A percentile compares a stretch with the other conserved stretches of the same genome.
These are phyloP conservation scores for Eulithis prunata DNA, from an alignment of 2,888 invertebrate genomes.

Conservation along the genomic window DNA sequence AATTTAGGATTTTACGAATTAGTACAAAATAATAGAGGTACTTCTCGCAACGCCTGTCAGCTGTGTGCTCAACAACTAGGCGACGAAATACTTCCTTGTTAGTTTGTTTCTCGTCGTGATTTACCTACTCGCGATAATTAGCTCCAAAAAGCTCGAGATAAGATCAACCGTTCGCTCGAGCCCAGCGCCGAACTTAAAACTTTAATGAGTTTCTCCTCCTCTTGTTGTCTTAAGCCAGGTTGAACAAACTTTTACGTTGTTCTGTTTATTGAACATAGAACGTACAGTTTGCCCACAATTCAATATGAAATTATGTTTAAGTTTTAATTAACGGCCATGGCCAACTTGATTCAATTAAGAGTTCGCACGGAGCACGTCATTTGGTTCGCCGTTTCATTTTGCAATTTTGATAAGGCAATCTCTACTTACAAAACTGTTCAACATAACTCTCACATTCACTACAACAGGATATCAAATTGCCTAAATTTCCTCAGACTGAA, in stretches of 20 bases:
- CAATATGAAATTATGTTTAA: slow-evolving; percentile 68
- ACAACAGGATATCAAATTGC: no score
- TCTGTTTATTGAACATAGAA: slow-evolving; percentile 69
- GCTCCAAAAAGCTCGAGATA: slow-evolving; percentile 56
- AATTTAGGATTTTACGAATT: neutral
- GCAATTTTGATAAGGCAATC: slow-evolving; percentile 3
- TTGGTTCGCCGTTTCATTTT: slow-evolving; percentile 38
- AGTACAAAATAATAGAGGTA: neutral
- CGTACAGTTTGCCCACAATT: slow-evolving; percentile 58
- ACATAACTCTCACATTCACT: no score
- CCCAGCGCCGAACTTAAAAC: slow-evolving; percentile 68
- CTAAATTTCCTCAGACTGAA: no score
- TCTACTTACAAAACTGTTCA: neutral
- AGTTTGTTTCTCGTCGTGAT: slow-evolving; percentile 39
- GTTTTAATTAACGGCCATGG: slow-evolving; percentile 67
- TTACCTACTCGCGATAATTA: slow-evolving; percentile 58
- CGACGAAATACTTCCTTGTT: slow-evolving; percentile 36
- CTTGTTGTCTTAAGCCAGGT: slow-evolving; percentile 74
- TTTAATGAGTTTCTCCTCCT: slow-evolving; percentile 78
- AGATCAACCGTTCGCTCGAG: slow-evolving; percentile 62
- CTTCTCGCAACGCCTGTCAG: slow-evolving; percentile 4
- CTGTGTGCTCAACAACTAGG: slow-evolving; percentile 8
- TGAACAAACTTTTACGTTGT: slow-evolving; percentile 64
- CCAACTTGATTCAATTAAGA: slow-evolving; percentile 56
- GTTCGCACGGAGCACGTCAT: slow-evolving; percentile 49